Evolutionary conservation across 2,888 invertebrate species (phyloP).

Genomic region (Seira ritae): DNA sequence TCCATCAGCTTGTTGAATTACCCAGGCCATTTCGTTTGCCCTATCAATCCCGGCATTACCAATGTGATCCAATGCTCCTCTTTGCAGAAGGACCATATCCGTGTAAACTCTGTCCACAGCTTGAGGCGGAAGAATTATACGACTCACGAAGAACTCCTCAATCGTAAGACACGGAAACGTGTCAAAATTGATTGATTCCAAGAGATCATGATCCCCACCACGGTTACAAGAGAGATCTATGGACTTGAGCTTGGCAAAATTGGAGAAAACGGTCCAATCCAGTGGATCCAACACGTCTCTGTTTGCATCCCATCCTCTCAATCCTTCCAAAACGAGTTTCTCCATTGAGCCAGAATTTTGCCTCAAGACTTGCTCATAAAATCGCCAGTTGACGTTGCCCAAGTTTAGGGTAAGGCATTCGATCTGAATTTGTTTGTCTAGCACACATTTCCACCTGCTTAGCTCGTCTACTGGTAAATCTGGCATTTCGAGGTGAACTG

Average conservation of each 20-base stretch:
- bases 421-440: conserved; percentile 49
- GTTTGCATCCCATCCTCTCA: conserved; percentile 36
- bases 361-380: conserved; percentile 38
- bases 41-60: conserved; percentile 45
- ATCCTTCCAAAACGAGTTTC: conserved; percentile 43
- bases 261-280: conserved; percentile 51
- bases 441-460: conserved; percentile 46
- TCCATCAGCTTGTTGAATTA: conserved; percentile 36
- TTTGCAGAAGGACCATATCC: conserved; percentile 50
- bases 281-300: conserved; percentile 32
- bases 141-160: conserved; percentile 49
- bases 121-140: conserved; percentile 48
- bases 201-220: conserved; percentile 43
- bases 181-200: conserved; percentile 46
- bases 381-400: conserved; percentile 51
- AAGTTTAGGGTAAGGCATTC: conserved; percentile 23
- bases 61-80: conserved; percentile 54
- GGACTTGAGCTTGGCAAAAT: conserved; percentile 24
- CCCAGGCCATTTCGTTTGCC: conserved; percentile 54
- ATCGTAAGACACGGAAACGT: conserved; percentile 44
- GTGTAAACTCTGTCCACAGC: conserved; percentile 52
- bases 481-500: conserved; percentile 50
- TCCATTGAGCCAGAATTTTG: conserved; percentile 34
- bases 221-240: conserved; percentile 37
- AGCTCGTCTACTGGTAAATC: conserved; percentile 41